Conservation (phyloP, 2,797 vertebrate species). For the Psittacula echo region DNA sequence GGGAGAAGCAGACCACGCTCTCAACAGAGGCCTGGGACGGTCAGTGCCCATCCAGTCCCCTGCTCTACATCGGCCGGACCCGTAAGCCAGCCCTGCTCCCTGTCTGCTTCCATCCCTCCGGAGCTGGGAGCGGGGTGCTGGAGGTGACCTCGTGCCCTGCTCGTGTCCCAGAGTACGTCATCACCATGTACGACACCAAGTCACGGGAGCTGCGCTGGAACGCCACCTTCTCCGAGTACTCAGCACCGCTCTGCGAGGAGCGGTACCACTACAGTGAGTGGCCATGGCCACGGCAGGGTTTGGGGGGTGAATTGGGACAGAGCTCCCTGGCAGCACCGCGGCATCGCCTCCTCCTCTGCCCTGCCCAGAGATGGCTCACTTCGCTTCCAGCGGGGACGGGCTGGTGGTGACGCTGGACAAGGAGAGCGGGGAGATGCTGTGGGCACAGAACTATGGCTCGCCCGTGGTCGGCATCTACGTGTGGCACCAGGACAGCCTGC, state of each 20-base stretch:
- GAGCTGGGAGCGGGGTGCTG: fast-evolving
- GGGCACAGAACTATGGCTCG: constrained; percentile 93
- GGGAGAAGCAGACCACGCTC: constrained; percentile 91
- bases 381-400: constrained; percentile 91
- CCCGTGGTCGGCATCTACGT: constrained; percentile 91
- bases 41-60: constrained; percentile 86
- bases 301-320: not conserved
- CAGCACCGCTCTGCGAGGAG: constrained; percentile 83
- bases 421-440: constrained; percentile 88
- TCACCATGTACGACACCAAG: constrained; percentile 96
- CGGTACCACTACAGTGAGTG: constrained; percentile 89
- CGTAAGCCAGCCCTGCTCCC: constrained; percentile 75
- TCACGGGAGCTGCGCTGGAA: constrained; percentile 92
- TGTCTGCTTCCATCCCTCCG: fast-evolving
- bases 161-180: constrained; percentile 86
- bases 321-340: fast-evolving
- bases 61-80: constrained; percentile 94
- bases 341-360: not conserved
- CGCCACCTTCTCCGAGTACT: constrained; percentile 93
- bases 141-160: not conserved
- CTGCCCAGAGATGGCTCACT: constrained; percentile 88
- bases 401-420: constrained; percentile 93
- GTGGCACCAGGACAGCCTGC: constrained; percentile 91
- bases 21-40: constrained; percentile 89
- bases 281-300: not conserved